These are phyloP conservation scores for Chaetophractus vellerosus DNA, from an alignment of 2,797 vertebrate genomes.

Conservation along the genomic window DNA sequence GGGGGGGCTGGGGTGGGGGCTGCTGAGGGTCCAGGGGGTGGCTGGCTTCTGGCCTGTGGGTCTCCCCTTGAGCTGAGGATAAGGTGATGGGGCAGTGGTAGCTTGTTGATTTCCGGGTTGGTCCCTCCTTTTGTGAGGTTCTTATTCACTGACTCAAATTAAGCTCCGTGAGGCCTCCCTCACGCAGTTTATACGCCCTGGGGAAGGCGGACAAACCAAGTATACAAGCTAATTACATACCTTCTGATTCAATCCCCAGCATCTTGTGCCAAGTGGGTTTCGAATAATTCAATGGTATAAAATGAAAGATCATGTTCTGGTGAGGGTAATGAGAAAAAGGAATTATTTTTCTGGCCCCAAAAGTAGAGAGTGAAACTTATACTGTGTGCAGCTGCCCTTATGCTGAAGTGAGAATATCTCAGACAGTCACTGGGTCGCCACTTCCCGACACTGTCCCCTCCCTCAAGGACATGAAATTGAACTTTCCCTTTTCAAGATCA, in stretches of 20 bases:
- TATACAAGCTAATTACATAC: background rate
- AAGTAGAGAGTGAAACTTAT: background rate
- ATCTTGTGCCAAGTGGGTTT: background rate
- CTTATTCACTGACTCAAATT: background rate
- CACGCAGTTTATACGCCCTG: fast-evolving
- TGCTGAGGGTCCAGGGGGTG: background rate
- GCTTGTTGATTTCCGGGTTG: background rate
- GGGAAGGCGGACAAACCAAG: no score
- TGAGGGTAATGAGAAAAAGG: background rate
- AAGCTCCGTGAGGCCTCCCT: background rate
- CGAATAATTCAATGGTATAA: background rate
- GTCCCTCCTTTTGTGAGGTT: background rate
- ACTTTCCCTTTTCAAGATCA: background rate
- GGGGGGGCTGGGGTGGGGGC: background rate
- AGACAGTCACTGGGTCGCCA: background rate
- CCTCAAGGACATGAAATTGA: background rate
- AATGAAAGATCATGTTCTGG: background rate
- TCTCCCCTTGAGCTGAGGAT: background rate
- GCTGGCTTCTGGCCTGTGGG: background rate
- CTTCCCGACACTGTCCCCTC: background rate
- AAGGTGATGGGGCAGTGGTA: background rate
- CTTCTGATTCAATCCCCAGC: background rate
- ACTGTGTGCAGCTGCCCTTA: background rate
- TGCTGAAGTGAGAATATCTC: background rate
- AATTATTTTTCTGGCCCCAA: background rate